Evolutionary conservation across 2,797 vertebrate genomes (phyloP).

Genomic region (Platyrinchus mystaceus): DNA sequence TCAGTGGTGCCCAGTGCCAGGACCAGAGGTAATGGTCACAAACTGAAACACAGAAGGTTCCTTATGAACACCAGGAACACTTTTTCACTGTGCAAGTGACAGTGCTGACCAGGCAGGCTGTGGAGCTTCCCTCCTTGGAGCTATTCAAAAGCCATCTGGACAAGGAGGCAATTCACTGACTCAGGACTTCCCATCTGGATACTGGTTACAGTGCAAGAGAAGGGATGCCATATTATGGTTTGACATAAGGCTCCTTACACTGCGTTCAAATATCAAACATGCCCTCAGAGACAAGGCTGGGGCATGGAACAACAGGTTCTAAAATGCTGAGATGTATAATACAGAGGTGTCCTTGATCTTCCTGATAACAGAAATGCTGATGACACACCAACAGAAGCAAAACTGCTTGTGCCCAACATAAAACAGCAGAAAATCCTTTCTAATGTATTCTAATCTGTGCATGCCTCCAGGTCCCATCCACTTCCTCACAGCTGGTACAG

Average conservation of each 20-base stretch:
- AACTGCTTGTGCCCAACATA: not conserved
- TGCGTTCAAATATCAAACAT: not conserved
- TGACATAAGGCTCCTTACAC: not conserved
- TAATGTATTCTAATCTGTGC: conserved; percentile 4
- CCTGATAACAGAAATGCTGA: not conserved
- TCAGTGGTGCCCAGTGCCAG: not conserved
- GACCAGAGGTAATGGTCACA: not conserved
- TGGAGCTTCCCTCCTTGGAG: not conserved
- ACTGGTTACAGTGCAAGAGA: not conserved
- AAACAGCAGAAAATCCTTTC: conserved; percentile 24
- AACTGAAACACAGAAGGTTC: not conserved
- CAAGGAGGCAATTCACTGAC: not conserved
- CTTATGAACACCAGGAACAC: not conserved
- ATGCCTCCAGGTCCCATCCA: conserved; percentile 7
- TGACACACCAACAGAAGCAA: not conserved
- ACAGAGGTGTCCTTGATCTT: conserved; percentile 2
- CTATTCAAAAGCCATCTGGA: not conserved
- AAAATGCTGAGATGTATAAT: not conserved
- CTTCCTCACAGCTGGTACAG: not conserved
- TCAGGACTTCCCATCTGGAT: not conserved
- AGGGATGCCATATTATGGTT: not conserved
- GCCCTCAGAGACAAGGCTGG: not conserved
- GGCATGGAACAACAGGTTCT: not conserved
- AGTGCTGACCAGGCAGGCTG: not conserved
- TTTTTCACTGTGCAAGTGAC: not conserved